These are phyloP conservation scores for Dilophus febrilis DNA, from an alignment of 2,888 invertebrate genomes.

Conservation along the genomic window DNA sequence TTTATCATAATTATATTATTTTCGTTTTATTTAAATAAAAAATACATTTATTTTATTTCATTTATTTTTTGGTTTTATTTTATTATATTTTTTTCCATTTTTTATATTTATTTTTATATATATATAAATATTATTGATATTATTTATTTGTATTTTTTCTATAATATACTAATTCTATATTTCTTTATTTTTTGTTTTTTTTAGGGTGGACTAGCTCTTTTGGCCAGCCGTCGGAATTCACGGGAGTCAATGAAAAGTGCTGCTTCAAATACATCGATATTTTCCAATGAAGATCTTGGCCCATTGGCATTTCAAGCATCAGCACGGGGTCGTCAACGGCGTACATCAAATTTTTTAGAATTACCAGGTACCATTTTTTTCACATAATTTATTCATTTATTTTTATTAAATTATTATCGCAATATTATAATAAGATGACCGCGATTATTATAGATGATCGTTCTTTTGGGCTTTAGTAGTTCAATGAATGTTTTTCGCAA, in stretches of 20 bases:
- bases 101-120: not conserved
- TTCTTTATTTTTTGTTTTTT: not conserved
- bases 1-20: no score
- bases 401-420: no score
- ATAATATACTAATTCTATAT: no score
- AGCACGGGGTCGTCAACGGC: conserved; percentile 55
- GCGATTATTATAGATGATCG: no score
- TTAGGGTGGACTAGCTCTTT: conserved; percentile 50
- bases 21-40: no score
- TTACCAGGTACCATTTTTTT: conserved; percentile 65
- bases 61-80: not conserved
- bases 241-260: conserved; percentile 47
- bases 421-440: no score
- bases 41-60: not conserved
- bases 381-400: no score
- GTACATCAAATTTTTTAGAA: conserved; percentile 76
- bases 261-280: conserved; percentile 49
- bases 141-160: no score
- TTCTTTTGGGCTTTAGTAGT: no score
- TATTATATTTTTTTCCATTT: not conserved
- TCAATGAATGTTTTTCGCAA: no score
- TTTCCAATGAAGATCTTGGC: conserved; percentile 61
- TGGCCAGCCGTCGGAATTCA: conserved; percentile 74
- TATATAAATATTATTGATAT: not conserved
- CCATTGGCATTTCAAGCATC: conserved; percentile 66